These are phyloP conservation scores for Globodera rostochiensis DNA, from an alignment of 1,140 invertebrate species.

Conservation along the genomic window DNA sequence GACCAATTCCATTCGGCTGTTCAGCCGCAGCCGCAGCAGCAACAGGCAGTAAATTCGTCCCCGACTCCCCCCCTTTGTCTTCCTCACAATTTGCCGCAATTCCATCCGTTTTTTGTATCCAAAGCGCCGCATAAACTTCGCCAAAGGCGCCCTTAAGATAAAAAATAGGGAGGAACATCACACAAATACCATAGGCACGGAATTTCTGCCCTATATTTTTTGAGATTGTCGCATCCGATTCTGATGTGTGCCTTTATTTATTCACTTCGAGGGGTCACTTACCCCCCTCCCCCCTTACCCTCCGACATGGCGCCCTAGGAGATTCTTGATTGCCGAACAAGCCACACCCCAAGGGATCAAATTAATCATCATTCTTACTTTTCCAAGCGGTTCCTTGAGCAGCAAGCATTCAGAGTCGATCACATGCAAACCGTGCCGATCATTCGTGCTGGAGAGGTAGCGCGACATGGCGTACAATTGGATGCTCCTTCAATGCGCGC, in stretches of 20 bases:
- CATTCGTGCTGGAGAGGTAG: conserved; percentile 24
- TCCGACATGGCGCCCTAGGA: too few relatives aligned
- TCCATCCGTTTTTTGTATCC: conserved; percentile 23
- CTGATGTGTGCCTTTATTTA: neutral
- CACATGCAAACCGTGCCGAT: conserved; percentile 48
- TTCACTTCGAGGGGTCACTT: too few relatives aligned
- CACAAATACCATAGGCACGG: too few relatives aligned
- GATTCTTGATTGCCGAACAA: too few relatives aligned
- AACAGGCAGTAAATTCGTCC: neutral
- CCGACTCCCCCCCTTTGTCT: neutral
- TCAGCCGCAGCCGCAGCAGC: neutral
- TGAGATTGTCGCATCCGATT: neutral
- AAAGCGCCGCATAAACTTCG: conserved; percentile 48
- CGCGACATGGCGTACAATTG: conserved; percentile 42
- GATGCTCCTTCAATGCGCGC: conserved; percentile 30
- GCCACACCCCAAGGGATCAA: neutral
- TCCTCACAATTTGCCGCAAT: conserved; percentile 6
- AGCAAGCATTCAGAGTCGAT: conserved; percentile 42
- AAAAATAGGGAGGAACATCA: conserved; percentile 13
- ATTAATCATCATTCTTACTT: conserved; percentile 14
- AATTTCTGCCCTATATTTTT: too few relatives aligned
- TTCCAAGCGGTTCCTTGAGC: conserved; percentile 47
- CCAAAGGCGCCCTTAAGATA: conserved; percentile 42
- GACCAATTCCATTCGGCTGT: neutral
- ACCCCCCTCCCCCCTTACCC: conserved; percentile 6